Evolutionary conservation across 2,888 invertebrate genomes (phyloP), one percentile per base, ranked within the genome.

Genomic region (Drosophila ochracea): DNA sequence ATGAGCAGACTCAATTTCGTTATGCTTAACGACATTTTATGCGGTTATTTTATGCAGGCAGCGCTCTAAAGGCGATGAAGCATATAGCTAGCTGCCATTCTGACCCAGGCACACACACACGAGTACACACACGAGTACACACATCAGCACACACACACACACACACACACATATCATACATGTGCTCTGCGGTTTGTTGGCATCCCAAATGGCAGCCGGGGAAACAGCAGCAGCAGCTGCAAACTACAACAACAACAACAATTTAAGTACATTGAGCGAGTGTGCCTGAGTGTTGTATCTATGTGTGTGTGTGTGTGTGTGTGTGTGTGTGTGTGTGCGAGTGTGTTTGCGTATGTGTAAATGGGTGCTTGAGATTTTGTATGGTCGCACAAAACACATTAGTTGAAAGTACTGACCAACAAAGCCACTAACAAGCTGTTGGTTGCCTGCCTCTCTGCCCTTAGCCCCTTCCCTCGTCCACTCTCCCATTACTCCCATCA

Each of bases 371-470:
- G 87, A 85, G 89, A 85, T 86, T 85, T 80, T 83, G 76, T 90
- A 74, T 85, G 90, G 90, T 85, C 76, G 81, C 84, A 80, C 80
- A 87, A 82, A 87, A 86, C 91, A 89, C 91, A 90, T 87, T 89
- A 91, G 91, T 87, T 84, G 81, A 87, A 89, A 91, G 89, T 91
- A 88, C 91, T 91, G 91, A 89, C 91, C 91, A 91, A 89, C 91
- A 88, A 88, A 91, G 91, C 87, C 87, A 87, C 87, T 89, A 91
- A 87, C 88, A 89, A 87, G 90, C 91, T 89, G 88, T 84, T 87
- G 90, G 84, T 78, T 66, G 69, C 58, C 57, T 67, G 47, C 35
- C 39, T 16, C 13, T 47, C 4, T 21, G 35, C 30, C 10, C n/a
- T 11, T 47, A 30, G 21, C 6, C 37, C 10, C 16, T 9, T 9